phyloP scores from a whole-genome alignment of 2,113 vertebrate genomes.

The Mus musculus region DNA sequence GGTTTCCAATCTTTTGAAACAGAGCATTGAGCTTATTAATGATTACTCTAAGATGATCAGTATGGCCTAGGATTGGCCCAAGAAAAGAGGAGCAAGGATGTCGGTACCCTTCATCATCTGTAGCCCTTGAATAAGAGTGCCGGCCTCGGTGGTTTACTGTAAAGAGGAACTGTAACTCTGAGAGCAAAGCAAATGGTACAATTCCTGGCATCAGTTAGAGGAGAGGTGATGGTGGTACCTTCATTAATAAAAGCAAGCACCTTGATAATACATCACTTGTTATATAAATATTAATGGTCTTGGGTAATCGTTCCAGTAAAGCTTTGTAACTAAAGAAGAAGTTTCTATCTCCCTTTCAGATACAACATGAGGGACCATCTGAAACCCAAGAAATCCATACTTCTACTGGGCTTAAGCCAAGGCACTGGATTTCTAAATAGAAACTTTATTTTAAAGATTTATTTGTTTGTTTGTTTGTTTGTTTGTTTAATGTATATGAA shows the following conservation, averaged over 20 bases:
- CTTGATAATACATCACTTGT: background rate
- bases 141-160: constrained; percentile 10
- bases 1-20: background rate
- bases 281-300: background rate
- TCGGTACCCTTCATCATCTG: background rate
- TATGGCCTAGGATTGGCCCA: background rate
- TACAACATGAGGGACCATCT: background rate
- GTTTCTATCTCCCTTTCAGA: background rate
- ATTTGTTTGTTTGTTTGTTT: no score
- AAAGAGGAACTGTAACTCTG: background rate
- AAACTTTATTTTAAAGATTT: no score
- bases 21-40: background rate
- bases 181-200: background rate
- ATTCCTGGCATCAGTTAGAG: background rate
- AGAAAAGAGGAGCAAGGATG: background rate
- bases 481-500: no score
- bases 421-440: background rate
- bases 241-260: background rate
- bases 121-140: background rate
- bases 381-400: background rate
- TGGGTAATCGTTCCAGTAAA: background rate
- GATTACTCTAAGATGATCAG: background rate
- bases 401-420: background rate
- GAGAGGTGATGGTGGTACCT: background rate
- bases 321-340: background rate